Evolutionary conservation across 2,113 vertebrate species (phyloP).

Genomic region (Aleadryas rufinucha): DNA sequence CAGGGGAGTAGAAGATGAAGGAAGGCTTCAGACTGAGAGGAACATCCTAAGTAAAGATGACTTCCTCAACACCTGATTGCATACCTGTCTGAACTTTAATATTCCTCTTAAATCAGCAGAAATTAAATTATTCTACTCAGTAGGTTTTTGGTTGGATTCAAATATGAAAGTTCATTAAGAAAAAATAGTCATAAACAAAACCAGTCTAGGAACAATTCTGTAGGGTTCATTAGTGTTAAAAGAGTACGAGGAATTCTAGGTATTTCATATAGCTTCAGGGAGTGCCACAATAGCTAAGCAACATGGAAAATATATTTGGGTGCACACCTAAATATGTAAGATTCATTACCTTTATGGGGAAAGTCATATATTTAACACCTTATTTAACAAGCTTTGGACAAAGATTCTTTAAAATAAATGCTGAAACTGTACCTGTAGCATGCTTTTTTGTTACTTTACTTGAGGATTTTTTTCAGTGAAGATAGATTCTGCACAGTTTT

Average conservation of each 20-base stretch:
- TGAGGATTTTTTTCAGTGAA: background rate
- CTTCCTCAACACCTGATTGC: rapidly evolving
- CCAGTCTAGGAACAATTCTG: background rate
- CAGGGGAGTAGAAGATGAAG: background rate
- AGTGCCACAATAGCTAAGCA: background rate
- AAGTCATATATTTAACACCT: background rate
- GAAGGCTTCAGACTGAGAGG: background rate
- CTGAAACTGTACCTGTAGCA: background rate
- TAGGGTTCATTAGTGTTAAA: background rate
- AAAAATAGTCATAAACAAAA: background rate
- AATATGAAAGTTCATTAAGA: background rate
- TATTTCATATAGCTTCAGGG: background rate
- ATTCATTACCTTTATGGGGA: background rate
- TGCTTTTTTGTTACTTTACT: background rate
- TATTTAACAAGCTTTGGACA: background rate
- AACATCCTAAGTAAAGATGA: background rate
- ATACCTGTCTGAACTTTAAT: background rate
- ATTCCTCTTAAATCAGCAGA: background rate
- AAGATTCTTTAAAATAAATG: background rate
- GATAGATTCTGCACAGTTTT: background rate
- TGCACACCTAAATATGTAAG: background rate
- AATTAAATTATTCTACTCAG: background rate
- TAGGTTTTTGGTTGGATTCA: background rate
- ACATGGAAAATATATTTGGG: background rate
- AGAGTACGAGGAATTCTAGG: background rate